Percentiles rank a stretch among this genome's conserved stretches.
Conservation (phyloP, 92 coral and sea anemone species). For the Porites rus region DNA sequence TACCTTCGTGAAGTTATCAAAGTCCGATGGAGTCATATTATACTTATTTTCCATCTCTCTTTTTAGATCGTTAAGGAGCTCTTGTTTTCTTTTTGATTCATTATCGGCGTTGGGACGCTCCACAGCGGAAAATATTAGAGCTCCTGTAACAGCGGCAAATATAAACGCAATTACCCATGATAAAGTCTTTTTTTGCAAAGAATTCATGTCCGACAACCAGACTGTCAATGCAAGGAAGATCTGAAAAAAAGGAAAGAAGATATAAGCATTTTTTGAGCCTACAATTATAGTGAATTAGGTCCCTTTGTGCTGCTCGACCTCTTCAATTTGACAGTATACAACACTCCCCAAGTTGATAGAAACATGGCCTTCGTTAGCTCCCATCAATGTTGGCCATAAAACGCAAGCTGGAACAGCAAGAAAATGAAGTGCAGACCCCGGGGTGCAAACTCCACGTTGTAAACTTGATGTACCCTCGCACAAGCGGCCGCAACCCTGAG, state of each 20-base stretch:
- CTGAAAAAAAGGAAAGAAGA: neutral
- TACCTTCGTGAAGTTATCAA: constrained; percentile 8
- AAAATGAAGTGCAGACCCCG: too few species aligned
- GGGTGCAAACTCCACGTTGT: too few species aligned
- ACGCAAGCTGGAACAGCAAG: too few species aligned
- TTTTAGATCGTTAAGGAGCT: neutral
- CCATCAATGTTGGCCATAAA: too few species aligned
- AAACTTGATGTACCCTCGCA: too few species aligned
- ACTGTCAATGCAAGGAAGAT: neutral
- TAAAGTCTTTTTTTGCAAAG: constrained; percentile 4
- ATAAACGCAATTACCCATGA: constrained; percentile 29
- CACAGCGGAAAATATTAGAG: constrained; percentile 10
- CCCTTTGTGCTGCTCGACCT: too few species aligned
- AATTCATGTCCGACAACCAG: neutral
- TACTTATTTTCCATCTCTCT: constrained; percentile 20
- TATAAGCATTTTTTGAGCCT: too few species aligned
- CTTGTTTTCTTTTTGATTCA: neutral
- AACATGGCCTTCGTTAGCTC: too few species aligned
- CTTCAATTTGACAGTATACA: too few species aligned
- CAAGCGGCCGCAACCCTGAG: too few species aligned
- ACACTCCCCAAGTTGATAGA: too few species aligned
- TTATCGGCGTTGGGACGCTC: constrained; percentile 30
- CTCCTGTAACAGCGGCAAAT: neutral
- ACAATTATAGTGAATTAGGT: too few species aligned
- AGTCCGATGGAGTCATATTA: constrained; percentile 17